phyloP scores from a whole-genome alignment of 2,113 vertebrate species.

The Dipodomys stephensi region DNA sequence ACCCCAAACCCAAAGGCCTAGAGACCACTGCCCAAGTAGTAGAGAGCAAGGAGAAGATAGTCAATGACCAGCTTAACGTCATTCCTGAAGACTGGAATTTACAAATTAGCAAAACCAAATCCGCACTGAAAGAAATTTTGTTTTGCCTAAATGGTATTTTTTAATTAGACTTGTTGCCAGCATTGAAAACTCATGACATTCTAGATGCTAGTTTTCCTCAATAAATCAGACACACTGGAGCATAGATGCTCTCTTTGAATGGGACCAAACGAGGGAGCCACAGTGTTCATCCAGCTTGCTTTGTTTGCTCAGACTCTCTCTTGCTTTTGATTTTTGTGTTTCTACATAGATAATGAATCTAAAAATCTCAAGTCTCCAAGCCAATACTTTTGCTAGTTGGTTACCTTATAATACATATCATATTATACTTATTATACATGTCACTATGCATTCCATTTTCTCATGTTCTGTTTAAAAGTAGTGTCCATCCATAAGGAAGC shows the following conservation, averaged over 20 bases:
- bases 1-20: too few relatives aligned
- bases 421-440: too few relatives aligned
- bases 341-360: background rate
- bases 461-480: background rate
- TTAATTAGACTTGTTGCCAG: constrained; percentile 25
- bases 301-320: background rate
- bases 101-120: background rate
- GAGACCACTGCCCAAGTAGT: too few relatives aligned
- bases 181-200: constrained; percentile 44
- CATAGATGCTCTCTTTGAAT: background rate
- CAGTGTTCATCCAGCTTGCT: background rate
- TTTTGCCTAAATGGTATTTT: constrained; percentile 8
- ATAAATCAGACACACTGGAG: background rate
- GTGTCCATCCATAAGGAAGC: background rate
- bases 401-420: background rate
- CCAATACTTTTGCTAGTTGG: background rate
- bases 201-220: background rate
- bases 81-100: background rate
- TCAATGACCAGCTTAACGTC: constrained; percentile 29
- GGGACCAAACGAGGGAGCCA: too few relatives aligned
- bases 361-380: constrained; percentile 37
- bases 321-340: background rate
- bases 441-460: background rate
- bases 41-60: background rate
- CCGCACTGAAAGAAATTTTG: background rate